Conservation (phyloP, 2,113 vertebrate genomes). For the Austrofundulus limnaeus region DNA sequence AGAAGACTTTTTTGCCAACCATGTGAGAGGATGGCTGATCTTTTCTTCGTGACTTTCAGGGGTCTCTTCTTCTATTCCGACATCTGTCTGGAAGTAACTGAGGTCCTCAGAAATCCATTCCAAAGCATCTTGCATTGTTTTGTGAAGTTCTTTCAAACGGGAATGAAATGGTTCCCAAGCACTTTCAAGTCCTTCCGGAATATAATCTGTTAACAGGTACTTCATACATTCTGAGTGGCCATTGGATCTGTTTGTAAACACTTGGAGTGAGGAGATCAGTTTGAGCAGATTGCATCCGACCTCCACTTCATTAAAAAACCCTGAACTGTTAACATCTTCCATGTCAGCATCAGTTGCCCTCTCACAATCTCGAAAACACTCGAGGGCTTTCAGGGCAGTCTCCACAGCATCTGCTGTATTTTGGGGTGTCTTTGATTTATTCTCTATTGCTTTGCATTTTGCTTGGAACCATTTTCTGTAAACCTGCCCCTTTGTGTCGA, state of each 20-base stretch:
- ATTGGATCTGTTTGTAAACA: slow-evolving; percentile 64
- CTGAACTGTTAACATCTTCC: slow-evolving; percentile 72
- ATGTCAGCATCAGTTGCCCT: slow-evolving; percentile 72
- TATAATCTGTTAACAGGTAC: slow-evolving; percentile 79
- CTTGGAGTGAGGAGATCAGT: slow-evolving; percentile 68
- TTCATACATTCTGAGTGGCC: slow-evolving; percentile 70
- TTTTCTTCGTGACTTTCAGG: slow-evolving; percentile 48
- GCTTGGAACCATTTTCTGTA: slow-evolving; percentile 80
- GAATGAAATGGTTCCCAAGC: slow-evolving; percentile 76
- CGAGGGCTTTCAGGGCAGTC: slow-evolving; percentile 79
- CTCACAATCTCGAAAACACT: slow-evolving; percentile 80
- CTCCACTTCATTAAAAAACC: slow-evolving; percentile 80
- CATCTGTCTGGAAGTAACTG: slow-evolving; percentile 84
- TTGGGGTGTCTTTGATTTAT: slow-evolving; percentile 43
- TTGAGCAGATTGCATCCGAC: slow-evolving; percentile 79
- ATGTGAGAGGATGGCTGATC: slow-evolving; percentile 72
- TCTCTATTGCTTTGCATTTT: slow-evolving; percentile 66
- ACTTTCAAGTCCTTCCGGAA: slow-evolving; percentile 73
- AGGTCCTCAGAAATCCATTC: slow-evolving; percentile 85
- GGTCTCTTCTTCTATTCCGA: slow-evolving; percentile 63
- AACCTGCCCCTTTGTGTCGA: slow-evolving; percentile 86
- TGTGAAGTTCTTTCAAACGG: slow-evolving; percentile 72
- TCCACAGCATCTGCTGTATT: slow-evolving; percentile 64
- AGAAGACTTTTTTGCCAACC: slow-evolving; percentile 73
- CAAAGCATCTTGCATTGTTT: slow-evolving; percentile 75